phyloP scores from a whole-genome alignment of 2,888 invertebrate species.

The Sturmia bella region DNA sequence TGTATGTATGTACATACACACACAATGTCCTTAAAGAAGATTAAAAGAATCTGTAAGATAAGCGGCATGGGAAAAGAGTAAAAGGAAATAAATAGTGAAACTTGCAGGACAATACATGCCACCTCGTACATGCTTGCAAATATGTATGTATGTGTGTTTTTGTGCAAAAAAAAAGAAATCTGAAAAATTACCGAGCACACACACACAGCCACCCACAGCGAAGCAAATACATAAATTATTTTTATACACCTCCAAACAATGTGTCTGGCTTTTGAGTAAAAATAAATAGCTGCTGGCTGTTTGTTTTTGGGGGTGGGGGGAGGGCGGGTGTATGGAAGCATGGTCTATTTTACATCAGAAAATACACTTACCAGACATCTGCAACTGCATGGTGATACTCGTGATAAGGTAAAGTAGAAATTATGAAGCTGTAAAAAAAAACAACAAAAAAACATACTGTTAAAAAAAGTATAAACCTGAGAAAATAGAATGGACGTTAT shows the following conservation, averaged over 20 bases:
- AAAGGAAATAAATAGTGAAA: constrained; percentile 53
- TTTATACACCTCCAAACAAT: constrained; percentile 28
- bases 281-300: constrained; percentile 4
- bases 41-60: constrained; percentile 16
- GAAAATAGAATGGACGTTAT: constrained; percentile 43
- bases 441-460: background rate
- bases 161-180: constrained; percentile 32
- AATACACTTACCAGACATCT: constrained; percentile 39
- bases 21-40: constrained; percentile 39
- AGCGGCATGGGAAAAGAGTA: background rate
- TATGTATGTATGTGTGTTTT: background rate
- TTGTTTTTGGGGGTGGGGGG: too few relatives aligned
- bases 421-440: constrained; percentile 58
- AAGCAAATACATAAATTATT: constrained; percentile 11
- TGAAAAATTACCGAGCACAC: constrained; percentile 46
- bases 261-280: constrained; percentile 30
- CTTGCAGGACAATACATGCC: constrained; percentile 47
- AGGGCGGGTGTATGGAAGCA: constrained; percentile 19
- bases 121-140: background rate
- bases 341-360: constrained; percentile 25
- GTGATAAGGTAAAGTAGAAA: constrained; percentile 59
- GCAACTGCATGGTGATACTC: constrained; percentile 26
- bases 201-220: background rate
- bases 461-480: constrained; percentile 41
- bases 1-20: background rate